Evolutionary conservation across 2,888 invertebrate species (phyloP).

Genomic region (Eupeodes latifasciatus): DNA sequence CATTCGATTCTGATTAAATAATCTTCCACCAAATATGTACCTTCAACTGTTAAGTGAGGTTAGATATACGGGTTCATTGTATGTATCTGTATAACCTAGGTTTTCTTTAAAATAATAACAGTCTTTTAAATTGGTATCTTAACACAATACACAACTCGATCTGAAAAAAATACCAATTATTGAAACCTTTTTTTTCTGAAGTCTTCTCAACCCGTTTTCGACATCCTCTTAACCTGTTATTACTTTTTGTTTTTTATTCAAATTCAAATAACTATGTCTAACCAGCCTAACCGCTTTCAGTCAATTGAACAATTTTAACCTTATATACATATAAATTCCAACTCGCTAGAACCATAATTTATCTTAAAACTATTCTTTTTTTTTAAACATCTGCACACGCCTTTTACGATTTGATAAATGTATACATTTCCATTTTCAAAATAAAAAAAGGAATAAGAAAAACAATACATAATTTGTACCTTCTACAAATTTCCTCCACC

Average conservation of each 20-base stretch:
- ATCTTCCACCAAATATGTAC: background rate
- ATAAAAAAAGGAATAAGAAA: background rate
- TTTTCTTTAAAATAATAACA: constrained; percentile 25
- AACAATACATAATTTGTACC: constrained; percentile 63
- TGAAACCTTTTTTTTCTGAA: constrained; percentile 32
- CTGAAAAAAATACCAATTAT: background rate
- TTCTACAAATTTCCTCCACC: constrained; percentile 62
- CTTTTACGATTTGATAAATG: constrained; percentile 73
- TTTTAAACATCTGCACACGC: constrained; percentile 75
- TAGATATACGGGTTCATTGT: constrained; percentile 5
- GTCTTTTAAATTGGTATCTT: constrained; percentile 6
- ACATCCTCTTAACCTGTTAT: constrained; percentile 38
- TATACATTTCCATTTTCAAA: constrained; percentile 57
- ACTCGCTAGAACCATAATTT: constrained; percentile 43
- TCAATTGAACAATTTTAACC: constrained; percentile 67
- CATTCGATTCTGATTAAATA: background rate
- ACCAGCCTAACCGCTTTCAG: constrained; percentile 63
- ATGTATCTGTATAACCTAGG: too few species aligned
- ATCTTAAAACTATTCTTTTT: constrained; percentile 23
- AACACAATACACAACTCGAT: constrained; percentile 2
- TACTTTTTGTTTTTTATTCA: background rate
- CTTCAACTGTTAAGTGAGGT: too few species aligned
- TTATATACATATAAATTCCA: constrained; percentile 34
- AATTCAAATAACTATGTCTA: constrained; percentile 1
- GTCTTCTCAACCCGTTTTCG: constrained; percentile 46